These are phyloP conservation scores for Erethizon dorsatum DNA, from an alignment of 2,797 vertebrate species.

Conservation along the genomic window DNA sequence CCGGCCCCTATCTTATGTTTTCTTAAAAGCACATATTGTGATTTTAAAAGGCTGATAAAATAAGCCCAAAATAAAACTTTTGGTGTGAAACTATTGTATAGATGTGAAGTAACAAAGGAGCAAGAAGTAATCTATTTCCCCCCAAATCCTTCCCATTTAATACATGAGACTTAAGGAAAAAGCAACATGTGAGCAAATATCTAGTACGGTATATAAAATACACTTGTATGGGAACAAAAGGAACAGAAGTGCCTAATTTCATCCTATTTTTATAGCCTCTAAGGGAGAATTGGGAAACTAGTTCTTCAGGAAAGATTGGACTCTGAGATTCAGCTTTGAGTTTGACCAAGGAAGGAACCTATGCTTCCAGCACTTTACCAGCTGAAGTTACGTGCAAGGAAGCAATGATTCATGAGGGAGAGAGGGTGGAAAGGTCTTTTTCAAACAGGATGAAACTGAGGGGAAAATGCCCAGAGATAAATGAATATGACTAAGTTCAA, in stretches of 20 bases:
- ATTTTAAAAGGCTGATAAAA: slow-evolving; percentile 26
- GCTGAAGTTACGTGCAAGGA: background rate
- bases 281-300: background rate
- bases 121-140: background rate
- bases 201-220: background rate
- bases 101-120: background rate
- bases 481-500: background rate
- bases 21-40: background rate
- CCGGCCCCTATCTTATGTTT: background rate
- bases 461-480: background rate
- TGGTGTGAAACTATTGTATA: background rate
- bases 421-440: background rate
- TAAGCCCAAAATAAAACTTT: background rate
- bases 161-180: background rate
- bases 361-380: background rate
- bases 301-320: background rate
- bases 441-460: background rate
- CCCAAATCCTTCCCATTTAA: background rate
- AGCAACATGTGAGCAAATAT: too few relatives aligned
- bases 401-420: background rate
- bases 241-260: background rate
- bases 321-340: background rate
- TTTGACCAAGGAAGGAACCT: background rate
- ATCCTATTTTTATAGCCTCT: background rate
- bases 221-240: background rate